Conservation (phyloP, 1,140 invertebrate species). For the Mactra quadrangularis region DNA sequence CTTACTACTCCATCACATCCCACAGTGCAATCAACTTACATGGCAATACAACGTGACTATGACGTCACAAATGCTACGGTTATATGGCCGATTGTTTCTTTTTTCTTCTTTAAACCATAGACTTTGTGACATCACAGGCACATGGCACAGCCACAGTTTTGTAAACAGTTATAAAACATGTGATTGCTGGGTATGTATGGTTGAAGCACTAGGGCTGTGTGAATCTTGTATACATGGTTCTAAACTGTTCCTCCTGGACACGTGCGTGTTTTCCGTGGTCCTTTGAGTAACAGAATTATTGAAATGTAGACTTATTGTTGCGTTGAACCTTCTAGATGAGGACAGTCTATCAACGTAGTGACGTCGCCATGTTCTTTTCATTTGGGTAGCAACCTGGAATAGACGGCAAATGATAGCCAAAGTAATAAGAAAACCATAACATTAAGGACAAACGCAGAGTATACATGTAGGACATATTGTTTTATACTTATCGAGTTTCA, state of each 20-base stretch:
- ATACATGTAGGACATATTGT: no score
- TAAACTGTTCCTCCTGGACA: conserved; percentile 34
- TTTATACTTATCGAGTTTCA: no score
- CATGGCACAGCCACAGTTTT: no score
- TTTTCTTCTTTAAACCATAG: no score
- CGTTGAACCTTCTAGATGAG: conserved; percentile 23
- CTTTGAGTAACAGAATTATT: conserved; percentile 45
- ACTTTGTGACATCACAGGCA: no score
- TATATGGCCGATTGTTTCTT: no score
- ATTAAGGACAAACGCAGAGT: no score
- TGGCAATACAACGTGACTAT: no score
- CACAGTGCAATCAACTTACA: no score
- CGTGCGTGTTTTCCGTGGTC: conserved; percentile 8
- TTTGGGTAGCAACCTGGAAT: conserved; percentile 47
- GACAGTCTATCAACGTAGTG: conserved; percentile 4
- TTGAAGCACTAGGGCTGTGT: background rate
- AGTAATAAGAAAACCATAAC: no score
- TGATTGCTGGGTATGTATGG: background rate
- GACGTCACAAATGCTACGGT: no score
- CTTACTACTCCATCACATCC: no score
- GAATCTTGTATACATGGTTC: conserved; percentile 43
- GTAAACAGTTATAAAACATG: conserved; percentile 4
- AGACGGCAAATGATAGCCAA: background rate
- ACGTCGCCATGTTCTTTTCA: conserved; percentile 38
- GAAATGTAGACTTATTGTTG: conserved; percentile 56